phyloP scores from a whole-genome alignment of 2,113 vertebrate species.

The Gorsachius goisagi region DNA sequence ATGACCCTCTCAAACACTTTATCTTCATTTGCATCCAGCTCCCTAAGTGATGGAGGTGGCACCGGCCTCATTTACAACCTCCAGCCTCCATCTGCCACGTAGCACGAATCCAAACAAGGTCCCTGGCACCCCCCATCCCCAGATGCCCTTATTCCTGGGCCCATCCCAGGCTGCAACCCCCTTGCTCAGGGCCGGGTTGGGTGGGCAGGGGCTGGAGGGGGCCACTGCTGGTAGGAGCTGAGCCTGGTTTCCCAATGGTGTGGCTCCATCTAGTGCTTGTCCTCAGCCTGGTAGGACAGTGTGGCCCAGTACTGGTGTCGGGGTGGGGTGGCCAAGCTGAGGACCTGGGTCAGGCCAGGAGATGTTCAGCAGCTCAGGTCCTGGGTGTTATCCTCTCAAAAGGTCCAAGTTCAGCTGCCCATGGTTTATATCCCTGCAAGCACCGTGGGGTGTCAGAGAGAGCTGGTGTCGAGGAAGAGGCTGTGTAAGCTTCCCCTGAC shows the following conservation, averaged over 20 bases:
- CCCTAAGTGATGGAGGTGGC: not conserved
- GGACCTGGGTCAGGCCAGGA: not conserved
- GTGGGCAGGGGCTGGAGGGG: not conserved
- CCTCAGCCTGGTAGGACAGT: not conserved
- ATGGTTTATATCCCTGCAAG: not conserved
- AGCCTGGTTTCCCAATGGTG: not conserved
- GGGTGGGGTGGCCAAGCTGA: not conserved
- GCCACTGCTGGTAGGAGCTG: not conserved
- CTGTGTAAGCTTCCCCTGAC: not conserved
- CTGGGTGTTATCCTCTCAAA: not conserved
- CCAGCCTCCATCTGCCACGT: not conserved
- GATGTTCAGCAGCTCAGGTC: not conserved
- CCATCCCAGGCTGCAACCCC: not conserved
- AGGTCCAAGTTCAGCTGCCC: too few species aligned
- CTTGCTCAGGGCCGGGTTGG: not conserved
- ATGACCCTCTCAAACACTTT: not conserved
- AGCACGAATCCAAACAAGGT: accelerated
- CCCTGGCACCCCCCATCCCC: not conserved
- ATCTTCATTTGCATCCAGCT: not conserved
- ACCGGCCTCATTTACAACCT: not conserved
- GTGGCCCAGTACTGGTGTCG: accelerated
- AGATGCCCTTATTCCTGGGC: not conserved
- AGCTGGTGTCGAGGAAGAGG: not conserved
- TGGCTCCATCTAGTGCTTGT: not conserved
- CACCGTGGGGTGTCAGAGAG: not conserved